Percentiles rank a stretch among this genome's conserved stretches.
Evolutionary conservation across 2,888 invertebrate genomes (phyloP).

Genomic region (Ethmia dodecea): DNA sequence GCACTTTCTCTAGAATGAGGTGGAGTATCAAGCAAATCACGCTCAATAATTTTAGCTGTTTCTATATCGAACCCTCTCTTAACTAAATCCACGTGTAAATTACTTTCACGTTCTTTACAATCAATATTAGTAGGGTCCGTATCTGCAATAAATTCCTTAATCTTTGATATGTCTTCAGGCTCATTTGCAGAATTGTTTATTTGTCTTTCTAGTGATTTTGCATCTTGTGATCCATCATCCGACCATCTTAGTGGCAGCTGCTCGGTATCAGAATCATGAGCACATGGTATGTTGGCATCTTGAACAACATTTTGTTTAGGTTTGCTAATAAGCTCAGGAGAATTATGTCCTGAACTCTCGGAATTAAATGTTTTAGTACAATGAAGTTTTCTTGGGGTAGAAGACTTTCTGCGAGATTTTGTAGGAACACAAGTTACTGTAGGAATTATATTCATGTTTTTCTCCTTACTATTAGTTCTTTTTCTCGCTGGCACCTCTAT

Average conservation of each 20-base stretch:
- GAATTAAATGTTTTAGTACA: conserved; percentile 53
- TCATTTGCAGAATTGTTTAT: conserved; percentile 27
- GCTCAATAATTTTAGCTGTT: conserved; percentile 65
- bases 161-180: conserved; percentile 57
- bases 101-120: conserved; percentile 29
- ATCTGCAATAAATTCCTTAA: conserved; percentile 55
- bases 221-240: conserved; percentile 59
- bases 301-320: conserved; percentile 19
- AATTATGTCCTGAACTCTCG: conserved; percentile 42
- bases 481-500: conserved; percentile 25
- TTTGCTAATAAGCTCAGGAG: conserved; percentile 33
- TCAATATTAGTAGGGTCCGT: conserved; percentile 23
- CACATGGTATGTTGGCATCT: conserved; percentile 21
- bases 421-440: conserved; percentile 33
- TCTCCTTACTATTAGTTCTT: conserved; percentile 37
- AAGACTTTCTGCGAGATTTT: conserved; percentile 69
- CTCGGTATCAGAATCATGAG: conserved; percentile 51
- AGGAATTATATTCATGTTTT: conserved; percentile 21
- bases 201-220: conserved; percentile 29
- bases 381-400: conserved; percentile 65
- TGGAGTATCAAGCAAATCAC: conserved; percentile 56
- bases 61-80: conserved; percentile 63
- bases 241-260: conserved; percentile 55
- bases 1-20: conserved; percentile 22
- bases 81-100: conserved; percentile 54